These are phyloP conservation scores for Perizoma affinitatum DNA, from an alignment of 2,888 invertebrate genomes.

Conservation along the genomic window DNA sequence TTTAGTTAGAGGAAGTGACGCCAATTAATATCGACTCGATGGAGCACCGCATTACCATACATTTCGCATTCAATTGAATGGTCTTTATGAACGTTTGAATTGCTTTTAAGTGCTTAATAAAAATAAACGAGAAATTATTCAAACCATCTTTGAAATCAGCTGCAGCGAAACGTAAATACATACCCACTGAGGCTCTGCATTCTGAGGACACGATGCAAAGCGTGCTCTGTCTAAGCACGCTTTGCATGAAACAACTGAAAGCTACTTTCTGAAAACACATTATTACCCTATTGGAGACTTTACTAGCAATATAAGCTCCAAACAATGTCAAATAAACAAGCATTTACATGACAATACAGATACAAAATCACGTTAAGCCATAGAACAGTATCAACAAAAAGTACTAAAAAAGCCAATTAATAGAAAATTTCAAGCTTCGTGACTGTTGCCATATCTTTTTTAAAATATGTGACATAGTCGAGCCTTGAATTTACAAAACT, in stretches of 20 bases:
- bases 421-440: constrained; percentile 69
- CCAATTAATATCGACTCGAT: constrained; percentile 64
- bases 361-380: constrained; percentile 59
- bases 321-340: constrained; percentile 52
- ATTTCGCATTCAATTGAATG: constrained; percentile 70
- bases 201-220: constrained; percentile 25
- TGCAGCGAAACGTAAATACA: constrained; percentile 42
- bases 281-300: constrained; percentile 39
- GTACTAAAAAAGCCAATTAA: constrained; percentile 73
- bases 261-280: constrained; percentile 12
- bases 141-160: constrained; percentile 47
- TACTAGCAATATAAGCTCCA: constrained; percentile 51
- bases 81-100: constrained; percentile 67
- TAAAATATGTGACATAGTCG: constrained; percentile 62
- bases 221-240: constrained; percentile 2
- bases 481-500: constrained; percentile 47
- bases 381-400: constrained; percentile 61
- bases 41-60: constrained; percentile 73
- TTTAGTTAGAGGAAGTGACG: constrained; percentile 69
- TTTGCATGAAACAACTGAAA: constrained; percentile 16
- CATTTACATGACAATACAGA: constrained; percentile 57
- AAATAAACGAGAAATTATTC: constrained; percentile 69
- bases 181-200: constrained; percentile 6
- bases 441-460: constrained; percentile 65
- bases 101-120: constrained; percentile 72